Evolutionary conservation across 2,888 invertebrate species (phyloP).

Genomic region (Spilarctia lutea): DNA sequence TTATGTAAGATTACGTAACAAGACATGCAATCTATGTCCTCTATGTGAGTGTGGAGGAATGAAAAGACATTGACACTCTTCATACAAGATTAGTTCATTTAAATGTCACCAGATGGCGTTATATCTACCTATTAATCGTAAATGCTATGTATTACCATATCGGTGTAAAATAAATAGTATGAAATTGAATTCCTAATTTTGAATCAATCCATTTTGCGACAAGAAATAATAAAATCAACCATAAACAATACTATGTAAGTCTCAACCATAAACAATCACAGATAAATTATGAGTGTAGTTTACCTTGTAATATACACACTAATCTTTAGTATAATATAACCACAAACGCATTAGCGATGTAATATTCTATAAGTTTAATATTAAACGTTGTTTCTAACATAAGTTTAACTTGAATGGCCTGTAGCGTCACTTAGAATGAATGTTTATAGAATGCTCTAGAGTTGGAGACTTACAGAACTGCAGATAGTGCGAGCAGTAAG

Average conservation of each 20-base stretch:
- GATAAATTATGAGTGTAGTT: background rate
- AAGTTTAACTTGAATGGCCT: constrained; percentile 5
- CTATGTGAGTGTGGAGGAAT: no score
- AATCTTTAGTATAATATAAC: background rate
- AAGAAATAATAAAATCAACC: background rate
- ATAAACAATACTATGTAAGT: background rate
- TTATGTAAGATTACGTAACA: no score
- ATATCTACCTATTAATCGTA: background rate
- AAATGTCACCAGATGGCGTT: background rate
- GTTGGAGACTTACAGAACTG: background rate
- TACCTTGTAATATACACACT: background rate
- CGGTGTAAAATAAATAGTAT: background rate
- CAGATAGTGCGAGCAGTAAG: background rate
- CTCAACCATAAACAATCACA: background rate
- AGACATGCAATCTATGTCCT: no score
- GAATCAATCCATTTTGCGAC: background rate
- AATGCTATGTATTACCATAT: background rate
- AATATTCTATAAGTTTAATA: constrained; percentile 2
- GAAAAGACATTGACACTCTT: no score
- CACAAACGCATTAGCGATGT: constrained; percentile 3
- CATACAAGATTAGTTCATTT: background rate
- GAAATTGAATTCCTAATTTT: background rate
- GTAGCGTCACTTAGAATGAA: background rate
- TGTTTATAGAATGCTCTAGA: background rate
- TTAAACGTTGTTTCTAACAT: constrained; percentile 8